Evolutionary conservation across 1,140 invertebrate genomes (phyloP).

Genomic region (Drosophila ohnishii): DNA sequence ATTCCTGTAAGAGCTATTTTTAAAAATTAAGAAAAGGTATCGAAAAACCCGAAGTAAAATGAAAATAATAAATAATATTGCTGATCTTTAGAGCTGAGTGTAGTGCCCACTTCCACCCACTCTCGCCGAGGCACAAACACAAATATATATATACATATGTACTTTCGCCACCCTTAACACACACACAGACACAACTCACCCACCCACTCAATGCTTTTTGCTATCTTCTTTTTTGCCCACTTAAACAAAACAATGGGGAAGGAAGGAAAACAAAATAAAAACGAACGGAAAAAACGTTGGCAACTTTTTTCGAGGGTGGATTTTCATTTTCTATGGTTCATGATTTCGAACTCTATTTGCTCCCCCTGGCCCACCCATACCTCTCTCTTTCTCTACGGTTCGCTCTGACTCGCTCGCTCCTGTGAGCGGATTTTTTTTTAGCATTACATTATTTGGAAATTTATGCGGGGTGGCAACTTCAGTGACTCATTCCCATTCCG

Average conservation of each 20-base stretch:
- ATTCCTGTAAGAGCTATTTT: neutral
- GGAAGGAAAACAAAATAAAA: conserved; percentile 56
- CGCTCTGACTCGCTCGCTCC: conserved; percentile 18
- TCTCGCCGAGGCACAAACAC: conserved; percentile 24
- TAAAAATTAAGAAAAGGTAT: neutral
- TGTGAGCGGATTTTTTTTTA: conserved; percentile 63
- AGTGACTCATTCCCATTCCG: conserved; percentile 39
- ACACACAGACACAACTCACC: conserved; percentile 18
- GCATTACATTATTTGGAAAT: conserved; percentile 78
- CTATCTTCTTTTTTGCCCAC: conserved; percentile 66
- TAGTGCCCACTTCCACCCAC: conserved; percentile 25
- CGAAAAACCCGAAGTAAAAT: too few relatives aligned
- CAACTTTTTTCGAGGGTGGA: conserved; percentile 78
- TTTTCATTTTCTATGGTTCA: conserved; percentile 80
- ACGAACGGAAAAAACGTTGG: conserved; percentile 49
- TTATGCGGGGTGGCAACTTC: conserved; percentile 70
- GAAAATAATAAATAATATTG: neutral
- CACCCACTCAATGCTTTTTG: conserved; percentile 65
- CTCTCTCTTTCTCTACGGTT: neutral
- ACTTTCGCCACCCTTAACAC: conserved; percentile 22
- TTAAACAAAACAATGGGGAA: conserved; percentile 61
- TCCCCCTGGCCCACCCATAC: conserved; percentile 32
- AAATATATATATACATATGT: neutral
- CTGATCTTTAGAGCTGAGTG: neutral
- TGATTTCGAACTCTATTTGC: conserved; percentile 79